Conservation (phyloP, 2,888 invertebrate species). For the Meiosimyza platycephala region DNA sequence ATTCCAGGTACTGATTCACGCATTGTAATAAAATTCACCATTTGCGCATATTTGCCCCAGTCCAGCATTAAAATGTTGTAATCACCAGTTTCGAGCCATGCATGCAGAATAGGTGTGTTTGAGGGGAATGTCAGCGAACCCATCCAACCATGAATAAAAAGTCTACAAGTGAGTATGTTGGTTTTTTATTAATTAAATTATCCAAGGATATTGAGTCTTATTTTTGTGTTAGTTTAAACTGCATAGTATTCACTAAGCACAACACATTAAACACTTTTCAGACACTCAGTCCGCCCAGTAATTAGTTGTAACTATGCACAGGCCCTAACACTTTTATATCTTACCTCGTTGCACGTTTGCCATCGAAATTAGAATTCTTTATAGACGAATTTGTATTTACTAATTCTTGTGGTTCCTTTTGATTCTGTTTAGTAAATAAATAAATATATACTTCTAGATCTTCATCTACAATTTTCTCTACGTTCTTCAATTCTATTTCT, state of each 20-base stretch:
- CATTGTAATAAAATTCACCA: neutral
- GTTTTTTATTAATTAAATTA: neutral
- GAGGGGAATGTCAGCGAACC: slow-evolving; percentile 7
- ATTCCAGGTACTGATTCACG: neutral
- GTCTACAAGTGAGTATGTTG: neutral
- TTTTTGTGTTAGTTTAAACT: no score
- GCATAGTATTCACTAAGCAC: no score
- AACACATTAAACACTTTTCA: no score
- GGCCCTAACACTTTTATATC: neutral
- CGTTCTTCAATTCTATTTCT: neutral
- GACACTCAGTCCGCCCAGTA: no score
- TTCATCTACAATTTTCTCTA: neutral
- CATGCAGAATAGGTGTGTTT: neutral
- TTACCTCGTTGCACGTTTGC: slow-evolving; percentile 11
- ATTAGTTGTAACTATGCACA: no score
- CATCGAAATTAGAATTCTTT: slow-evolving; percentile 1
- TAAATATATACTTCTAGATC: neutral
- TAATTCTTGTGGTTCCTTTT: neutral
- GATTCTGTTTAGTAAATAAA: neutral
- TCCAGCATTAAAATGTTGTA: slow-evolving; percentile 10
- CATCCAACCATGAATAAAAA: slow-evolving; percentile 10
- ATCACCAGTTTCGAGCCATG: slow-evolving; percentile 18
- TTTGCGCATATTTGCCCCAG: slow-evolving; percentile 6
- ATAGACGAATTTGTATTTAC: neutral
- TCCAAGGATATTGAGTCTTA: no score